A percentile compares a stretch with the other conserved stretches of the same genome.
These are phyloP conservation scores for Corythornis cristatus DNA, from an alignment of 2,113 vertebrate species.

Conservation along the genomic window DNA sequence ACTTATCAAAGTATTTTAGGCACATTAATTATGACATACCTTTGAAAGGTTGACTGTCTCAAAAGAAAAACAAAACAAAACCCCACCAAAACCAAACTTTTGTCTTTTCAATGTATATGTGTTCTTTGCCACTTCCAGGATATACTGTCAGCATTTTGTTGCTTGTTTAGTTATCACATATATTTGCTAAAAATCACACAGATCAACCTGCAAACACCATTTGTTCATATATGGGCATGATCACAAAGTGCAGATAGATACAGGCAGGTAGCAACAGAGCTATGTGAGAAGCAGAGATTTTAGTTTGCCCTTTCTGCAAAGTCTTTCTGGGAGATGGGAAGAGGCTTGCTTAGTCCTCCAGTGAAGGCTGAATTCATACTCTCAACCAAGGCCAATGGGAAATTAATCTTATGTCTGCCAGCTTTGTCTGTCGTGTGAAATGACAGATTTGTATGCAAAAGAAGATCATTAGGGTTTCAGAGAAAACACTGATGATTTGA, in stretches of 20 bases:
- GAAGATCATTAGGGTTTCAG: neutral
- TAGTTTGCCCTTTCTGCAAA: neutral
- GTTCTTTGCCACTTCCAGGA: neutral
- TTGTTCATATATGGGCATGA: neutral
- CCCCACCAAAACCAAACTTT: neutral
- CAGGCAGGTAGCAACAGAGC: neutral
- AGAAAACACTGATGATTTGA: neutral
- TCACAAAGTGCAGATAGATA: neutral
- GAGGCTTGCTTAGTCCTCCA: neutral
- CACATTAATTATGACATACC: neutral
- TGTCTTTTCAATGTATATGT: neutral
- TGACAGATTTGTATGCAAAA: neutral
- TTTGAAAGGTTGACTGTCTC: neutral
- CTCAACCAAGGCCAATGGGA: neutral
- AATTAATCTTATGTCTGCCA: neutral
- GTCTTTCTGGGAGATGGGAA: neutral
- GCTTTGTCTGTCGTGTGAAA: neutral
- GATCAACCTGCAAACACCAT: neutral
- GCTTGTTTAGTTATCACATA: neutral
- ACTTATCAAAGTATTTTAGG: conserved; percentile 4
- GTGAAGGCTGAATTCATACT: neutral
- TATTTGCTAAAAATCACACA: neutral
- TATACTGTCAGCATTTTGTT: neutral
- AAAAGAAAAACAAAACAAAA: neutral
- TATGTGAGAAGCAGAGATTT: neutral